These are phyloP conservation scores for Drosophila infuscata DNA, from an alignment of 2,888 invertebrate genomes.

Conservation along the genomic window DNA sequence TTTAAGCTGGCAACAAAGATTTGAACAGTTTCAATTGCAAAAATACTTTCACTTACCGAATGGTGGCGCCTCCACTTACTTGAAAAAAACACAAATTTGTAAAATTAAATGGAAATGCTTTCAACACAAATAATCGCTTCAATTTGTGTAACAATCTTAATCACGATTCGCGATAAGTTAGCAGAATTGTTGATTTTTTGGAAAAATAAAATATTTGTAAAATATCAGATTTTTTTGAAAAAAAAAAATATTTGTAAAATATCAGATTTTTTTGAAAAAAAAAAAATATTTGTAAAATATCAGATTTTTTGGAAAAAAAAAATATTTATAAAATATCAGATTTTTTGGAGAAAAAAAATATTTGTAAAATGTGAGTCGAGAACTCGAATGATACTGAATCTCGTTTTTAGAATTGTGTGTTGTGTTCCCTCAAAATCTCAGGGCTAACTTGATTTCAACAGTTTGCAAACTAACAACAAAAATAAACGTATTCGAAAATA, in stretches of 20 bases:
- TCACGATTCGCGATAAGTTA: neutral
- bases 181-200: neutral
- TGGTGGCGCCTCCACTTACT: neutral
- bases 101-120: neutral
- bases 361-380: constrained; percentile 7
- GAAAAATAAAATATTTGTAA: neutral
- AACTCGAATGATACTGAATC: constrained; percentile 15
- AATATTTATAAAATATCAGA: neutral
- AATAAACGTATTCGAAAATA: neutral
- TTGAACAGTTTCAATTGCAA: neutral
- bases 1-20: neutral
- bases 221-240: neutral
- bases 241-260: neutral
- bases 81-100: neutral
- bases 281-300: neutral
- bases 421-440: constrained; percentile 12
- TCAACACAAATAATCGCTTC: neutral
- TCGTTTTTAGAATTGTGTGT: neutral
- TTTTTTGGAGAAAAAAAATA: neutral
- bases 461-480: neutral
- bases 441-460: constrained; percentile 31
- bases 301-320: neutral
- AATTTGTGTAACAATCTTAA: neutral
- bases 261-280: neutral
- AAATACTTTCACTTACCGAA: neutral